Evolutionary conservation across 2,113 vertebrate genomes (phyloP).

Genomic region (Hemibagrus wyckioides): DNA sequence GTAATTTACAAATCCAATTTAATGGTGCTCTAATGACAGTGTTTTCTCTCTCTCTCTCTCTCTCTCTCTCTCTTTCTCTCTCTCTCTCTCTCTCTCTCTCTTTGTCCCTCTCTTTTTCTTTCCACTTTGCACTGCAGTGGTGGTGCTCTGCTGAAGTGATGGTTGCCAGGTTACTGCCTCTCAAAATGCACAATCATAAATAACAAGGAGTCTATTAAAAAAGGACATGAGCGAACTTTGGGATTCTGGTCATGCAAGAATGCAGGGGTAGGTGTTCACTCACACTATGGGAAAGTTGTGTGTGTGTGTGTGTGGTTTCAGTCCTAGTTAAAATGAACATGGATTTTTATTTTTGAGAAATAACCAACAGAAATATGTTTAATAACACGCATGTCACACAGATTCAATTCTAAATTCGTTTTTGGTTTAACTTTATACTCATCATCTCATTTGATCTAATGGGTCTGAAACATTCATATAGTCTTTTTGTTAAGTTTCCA

Average conservation of each 20-base stretch:
- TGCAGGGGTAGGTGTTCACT: slow-evolving; percentile 39
- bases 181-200: slow-evolving; percentile 57
- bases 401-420: background rate
- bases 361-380: background rate
- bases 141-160: slow-evolving; percentile 44
- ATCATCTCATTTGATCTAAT: background rate
- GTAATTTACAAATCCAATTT: slow-evolving; percentile 58
- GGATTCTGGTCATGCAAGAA: slow-evolving; percentile 57
- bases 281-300: background rate
- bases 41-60: background rate
- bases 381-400: background rate
- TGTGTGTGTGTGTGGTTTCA: background rate
- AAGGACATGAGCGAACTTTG: slow-evolving; percentile 49
- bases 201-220: slow-evolving; percentile 57
- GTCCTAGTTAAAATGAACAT: background rate
- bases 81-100: background rate
- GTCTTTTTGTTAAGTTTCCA: background rate
- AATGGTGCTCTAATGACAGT: slow-evolving; percentile 59
- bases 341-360: background rate
- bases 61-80: background rate
- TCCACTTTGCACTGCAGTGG: slow-evolving; percentile 19
- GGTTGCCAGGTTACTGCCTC: slow-evolving; percentile 60
- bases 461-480: background rate
- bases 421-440: background rate
- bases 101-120: background rate